Base-by-base conservation (phyloP, 2,797 vertebrate genomes). In the Adelosebastes latens region DNA sequence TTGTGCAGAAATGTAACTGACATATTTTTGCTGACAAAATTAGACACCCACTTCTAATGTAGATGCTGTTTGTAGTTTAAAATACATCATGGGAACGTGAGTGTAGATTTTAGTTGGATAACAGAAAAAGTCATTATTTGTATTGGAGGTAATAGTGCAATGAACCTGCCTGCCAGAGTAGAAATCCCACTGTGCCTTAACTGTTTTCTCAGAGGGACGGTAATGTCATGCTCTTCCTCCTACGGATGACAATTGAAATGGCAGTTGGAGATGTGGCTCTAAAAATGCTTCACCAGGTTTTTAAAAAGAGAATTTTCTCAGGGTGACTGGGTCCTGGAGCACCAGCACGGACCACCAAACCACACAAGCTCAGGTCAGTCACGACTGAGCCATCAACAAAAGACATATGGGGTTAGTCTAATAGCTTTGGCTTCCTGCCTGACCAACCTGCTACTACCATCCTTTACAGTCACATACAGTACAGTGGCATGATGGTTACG, bases 241-340 rank as follows among this genome's bases (percentile, higher is more conserved):
- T 77, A 39, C 18, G 10, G 32, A 36, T 79, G 68, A 77, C 63
- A 73, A 42, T 71, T 69, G 64, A 81, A 63, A 82, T 68, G 67
- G 58, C 81, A 80, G 73, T 59, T 56, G 53, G 77, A 67, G 70
- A 82, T 72, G 69, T 56, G 65, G 66, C 72, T 74, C 55, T 24
- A 32, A 46, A 65, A 70, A 69, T 13, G 8, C 69, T 65, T 75
- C 77, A 53, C 20, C 42, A 36, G 46, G 24, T 71, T 29, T 29
- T 79, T 56, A 63, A 64, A 59, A 7, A 29, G 46, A 72, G 27
- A 63, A 29, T 42, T 64, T 75, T 75, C 14, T 64, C 42, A n/a
- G 6, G 62, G 18, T 74, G 53, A 55, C 49, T 20, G 8, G 7
- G n/a, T 58, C 4, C 3, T 34, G 68, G 32, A 69, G 59, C 58